Evolutionary conservation across 2,888 invertebrate species (phyloP), one percentile per base, ranked within the genome.

Genomic region (Acanthopleura granulata): DNA sequence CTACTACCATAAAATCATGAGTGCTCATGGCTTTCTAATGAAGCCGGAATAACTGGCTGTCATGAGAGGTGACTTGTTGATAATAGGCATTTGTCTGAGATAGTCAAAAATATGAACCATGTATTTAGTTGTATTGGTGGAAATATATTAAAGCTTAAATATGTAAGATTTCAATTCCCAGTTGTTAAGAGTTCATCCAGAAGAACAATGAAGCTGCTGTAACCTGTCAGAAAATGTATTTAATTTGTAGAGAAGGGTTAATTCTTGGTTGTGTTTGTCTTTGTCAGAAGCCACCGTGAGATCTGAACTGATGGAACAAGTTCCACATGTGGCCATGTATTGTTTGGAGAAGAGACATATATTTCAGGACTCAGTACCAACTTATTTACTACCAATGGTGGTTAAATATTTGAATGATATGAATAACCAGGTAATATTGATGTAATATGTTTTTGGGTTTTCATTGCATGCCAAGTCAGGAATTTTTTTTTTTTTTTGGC

Each of bases 301-400:
- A 77, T 92, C 92, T 30, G 93, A 93, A 84, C 87, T 94, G 84
- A 92, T 94, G 89, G 93, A 94, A 84, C 94, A 94, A 84, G 91
- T 94, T 74, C 94, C 94, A 12, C 93, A 93, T 83, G 91, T 94
- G 77, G 94, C 94, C 18, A 91, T 93, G 80, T 92, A 93, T 82
- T 94, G 93, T 79, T 91, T 92, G 80, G 93, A 93, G 84, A 91
- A 91, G 77, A 82, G 79, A 22, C 82, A 83, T 70, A 83, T 86
- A 29, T 86, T 90, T 74, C 91, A 91, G 49, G 90, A 92, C 83
- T 91, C 93, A 61, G 91, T 93, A 62, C 91, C 92, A 62, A 91
- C 92, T 74, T 92, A 93, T 83, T 91, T 94, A 73, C 90, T 94
- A 75, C 93, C 93, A 16, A 91, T 94, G 85, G 92, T 94, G 74